phyloP scores from a whole-genome alignment of 2,888 invertebrate species.

The Eristalinus aeneus region DNA sequence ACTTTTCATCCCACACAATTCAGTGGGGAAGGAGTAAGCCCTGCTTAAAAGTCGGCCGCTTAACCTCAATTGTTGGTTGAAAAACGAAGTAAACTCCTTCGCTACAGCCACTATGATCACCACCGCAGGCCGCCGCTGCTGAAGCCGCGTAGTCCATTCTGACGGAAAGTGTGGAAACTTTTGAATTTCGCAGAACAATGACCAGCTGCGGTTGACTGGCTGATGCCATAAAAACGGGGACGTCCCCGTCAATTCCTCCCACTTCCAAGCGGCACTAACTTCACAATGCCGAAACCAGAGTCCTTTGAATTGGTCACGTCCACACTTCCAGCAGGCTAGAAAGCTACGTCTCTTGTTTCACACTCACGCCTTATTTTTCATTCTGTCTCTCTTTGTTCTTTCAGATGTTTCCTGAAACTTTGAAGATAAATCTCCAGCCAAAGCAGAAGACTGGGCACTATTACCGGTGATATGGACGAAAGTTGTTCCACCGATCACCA shows the following conservation, averaged over 20 bases:
- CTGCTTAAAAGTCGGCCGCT: neutral
- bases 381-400: conserved; percentile 37
- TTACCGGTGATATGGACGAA: conserved; percentile 73
- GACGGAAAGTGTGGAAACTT: conserved; percentile 3
- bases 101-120: neutral
- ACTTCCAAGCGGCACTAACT: neutral
- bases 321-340: conserved; percentile 15
- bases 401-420: conserved; percentile 73
- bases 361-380: neutral
- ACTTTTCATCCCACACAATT: neutral
- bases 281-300: neutral
- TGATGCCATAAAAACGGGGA: conserved; percentile 17
- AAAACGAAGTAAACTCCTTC: neutral
- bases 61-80: conserved; percentile 28
- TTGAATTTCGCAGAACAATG: conserved; percentile 28
- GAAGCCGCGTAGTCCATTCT: neutral
- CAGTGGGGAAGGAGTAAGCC: neutral
- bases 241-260: neutral
- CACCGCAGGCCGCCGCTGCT: neutral
- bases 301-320: conserved; percentile 49
- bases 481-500: conserved; percentile 70
- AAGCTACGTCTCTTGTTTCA: neutral
- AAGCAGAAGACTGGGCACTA: conserved; percentile 65
- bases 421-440: conserved; percentile 71
- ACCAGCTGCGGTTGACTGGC: conserved; percentile 16